Evolutionary conservation across 2,113 vertebrate species (phyloP), one percentile per base, ranked within the genome.

Genomic region (Zosterops lateralis): DNA sequence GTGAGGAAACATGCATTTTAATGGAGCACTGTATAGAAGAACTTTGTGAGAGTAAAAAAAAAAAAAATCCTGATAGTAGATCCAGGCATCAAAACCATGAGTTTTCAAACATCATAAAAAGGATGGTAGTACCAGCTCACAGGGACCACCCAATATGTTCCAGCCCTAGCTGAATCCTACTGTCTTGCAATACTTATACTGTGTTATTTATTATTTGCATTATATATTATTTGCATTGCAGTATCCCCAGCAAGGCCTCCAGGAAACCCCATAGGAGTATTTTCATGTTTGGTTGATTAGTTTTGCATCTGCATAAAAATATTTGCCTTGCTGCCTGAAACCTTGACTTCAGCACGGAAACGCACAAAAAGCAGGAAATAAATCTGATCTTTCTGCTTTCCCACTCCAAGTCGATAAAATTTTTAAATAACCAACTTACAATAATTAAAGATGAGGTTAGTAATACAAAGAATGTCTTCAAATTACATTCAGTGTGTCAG

Each of bases 271-370:
- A 28, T 0, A 83, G 75, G 78, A 94, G 28, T 60, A 84, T 90
- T 95, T 95, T 88, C 72, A 44, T 71, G 45, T 96, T 90, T 78
- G 91, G 80, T 68, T 96, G 91, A 96, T 93, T 86, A 86, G 87
- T 94, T 96, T 95, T 95, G 82, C 75, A 94, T 94, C 79, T 93
- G 94, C 82, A 86, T 93, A 80, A 96, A 95, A 95, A 93, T 88
- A 95, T 78, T 92, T 93, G 78, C 90, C 87, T 87, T 36, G 60
- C 64, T 87, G 82, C 84, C 85, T 87, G 85, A 88, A 95, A 86
- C 48, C 72, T 60, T 22, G 32, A 88, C 56, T 95, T 80, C 67
- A 56, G 51, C 16, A 29, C 0, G 1, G 68, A 88, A 95, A 84
- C 0, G 1, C 50, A 66, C 50, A 84, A 87, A 92, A 92, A 60